A percentile compares a stretch with the other conserved stretches of the same genome.
phyloP scores from a whole-genome alignment of 2,113 vertebrate genomes.

The Ochotona curzoniae region DNA sequence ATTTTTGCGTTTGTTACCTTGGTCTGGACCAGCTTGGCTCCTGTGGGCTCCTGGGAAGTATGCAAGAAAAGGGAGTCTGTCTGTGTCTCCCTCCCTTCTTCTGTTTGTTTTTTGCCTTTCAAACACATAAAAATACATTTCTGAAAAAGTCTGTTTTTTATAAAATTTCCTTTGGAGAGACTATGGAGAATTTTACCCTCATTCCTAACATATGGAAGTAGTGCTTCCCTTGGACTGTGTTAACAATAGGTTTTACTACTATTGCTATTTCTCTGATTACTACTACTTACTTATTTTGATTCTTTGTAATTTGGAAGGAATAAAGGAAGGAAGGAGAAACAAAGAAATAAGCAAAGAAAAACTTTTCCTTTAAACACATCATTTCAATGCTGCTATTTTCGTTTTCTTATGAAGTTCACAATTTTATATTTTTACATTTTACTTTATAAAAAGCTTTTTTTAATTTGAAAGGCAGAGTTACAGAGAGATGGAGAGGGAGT shows the following conservation, averaged over 20 bases:
- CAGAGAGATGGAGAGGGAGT: no score
- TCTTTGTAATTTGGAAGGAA: background rate
- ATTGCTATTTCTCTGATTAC: background rate
- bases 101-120: no score
- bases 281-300: background rate
- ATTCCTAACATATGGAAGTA: background rate
- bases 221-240: background rate
- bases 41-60: no score
- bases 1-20: no score
- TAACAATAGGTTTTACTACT: background rate
- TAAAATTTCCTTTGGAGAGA: background rate
- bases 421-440: background rate
- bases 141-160: conserved; percentile 12
- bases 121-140: no score
- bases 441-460: no score
- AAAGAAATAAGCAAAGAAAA: no score
- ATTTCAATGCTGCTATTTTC: background rate
- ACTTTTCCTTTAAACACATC: background rate
- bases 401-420: background rate
- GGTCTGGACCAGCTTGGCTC: no score
- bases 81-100: no score
- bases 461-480: no score
- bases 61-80: no score
- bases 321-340: background rate
- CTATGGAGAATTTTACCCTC: background rate